Percentiles rank a stretch among this genome's conserved stretches.
These are phyloP conservation scores for Heliopora coerulea DNA, from an alignment of 92 coral and sea anemone species.

Conservation along the genomic window DNA sequence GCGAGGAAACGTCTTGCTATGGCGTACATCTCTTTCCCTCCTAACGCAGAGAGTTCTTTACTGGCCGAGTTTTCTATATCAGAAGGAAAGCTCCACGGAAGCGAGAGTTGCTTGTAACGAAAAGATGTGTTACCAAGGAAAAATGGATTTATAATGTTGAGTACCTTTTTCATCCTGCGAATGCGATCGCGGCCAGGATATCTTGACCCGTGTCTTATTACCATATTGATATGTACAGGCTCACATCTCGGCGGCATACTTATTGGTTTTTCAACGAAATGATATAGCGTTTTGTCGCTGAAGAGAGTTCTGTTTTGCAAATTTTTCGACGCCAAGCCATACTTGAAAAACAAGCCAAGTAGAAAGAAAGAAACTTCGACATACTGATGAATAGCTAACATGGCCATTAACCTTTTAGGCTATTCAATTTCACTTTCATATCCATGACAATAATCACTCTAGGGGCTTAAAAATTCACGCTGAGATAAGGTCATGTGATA, in stretches of 20 bases:
- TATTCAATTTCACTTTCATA: no score
- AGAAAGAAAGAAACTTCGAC: no score
- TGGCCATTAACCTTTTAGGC: no score
- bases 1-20: constrained; percentile 67
- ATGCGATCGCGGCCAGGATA: constrained; percentile 62
- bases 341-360: no score
- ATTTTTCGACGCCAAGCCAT: no score
- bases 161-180: constrained; percentile 39
- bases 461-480: no score
- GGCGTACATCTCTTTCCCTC: constrained; percentile 62
- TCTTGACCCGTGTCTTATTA: constrained; percentile 81
- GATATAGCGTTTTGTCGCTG: constrained; percentile 84
- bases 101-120: constrained; percentile 60
- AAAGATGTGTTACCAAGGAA: constrained; percentile 43
- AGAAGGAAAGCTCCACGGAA: constrained; percentile 71
- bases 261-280: constrained; percentile 39
- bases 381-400: no score
- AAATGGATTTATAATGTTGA: constrained; percentile 53
- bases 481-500: no score
- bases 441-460: no score
- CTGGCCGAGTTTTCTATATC: constrained; percentile 53
- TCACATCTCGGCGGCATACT: constrained; percentile 51
- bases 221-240: constrained; percentile 76
- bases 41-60: constrained; percentile 64
- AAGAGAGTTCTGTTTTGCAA: constrained; percentile 14